These are phyloP conservation scores for Clarias laeviceps DNA, from an alignment of 2,797 vertebrate species.

Conservation along the genomic window DNA sequence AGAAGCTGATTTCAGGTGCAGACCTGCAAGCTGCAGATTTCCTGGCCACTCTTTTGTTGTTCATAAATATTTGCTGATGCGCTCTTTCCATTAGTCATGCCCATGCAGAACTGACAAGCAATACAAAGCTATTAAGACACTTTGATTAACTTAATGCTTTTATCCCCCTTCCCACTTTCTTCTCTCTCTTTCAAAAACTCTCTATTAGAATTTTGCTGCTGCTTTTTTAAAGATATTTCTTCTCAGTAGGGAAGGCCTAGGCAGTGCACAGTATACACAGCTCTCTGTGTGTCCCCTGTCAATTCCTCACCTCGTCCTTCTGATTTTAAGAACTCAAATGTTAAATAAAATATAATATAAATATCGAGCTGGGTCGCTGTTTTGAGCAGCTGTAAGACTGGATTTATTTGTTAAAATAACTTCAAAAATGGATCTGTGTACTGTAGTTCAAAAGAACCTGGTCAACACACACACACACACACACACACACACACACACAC, in stretches of 20 bases:
- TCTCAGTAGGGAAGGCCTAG: slow-evolving; percentile 1
- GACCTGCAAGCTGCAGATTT: background rate
- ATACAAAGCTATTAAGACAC: background rate
- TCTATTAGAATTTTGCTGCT: slow-evolving; percentile 1
- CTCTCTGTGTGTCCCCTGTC: background rate
- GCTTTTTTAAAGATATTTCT: background rate
- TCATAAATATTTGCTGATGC: slow-evolving; percentile 13
- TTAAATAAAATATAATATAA: background rate
- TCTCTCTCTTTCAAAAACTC: background rate
- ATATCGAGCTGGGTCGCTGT: slow-evolving; percentile 15
- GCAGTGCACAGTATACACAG: slow-evolving; percentile 13
- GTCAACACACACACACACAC: background rate
- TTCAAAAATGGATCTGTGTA: slow-evolving; percentile 2
- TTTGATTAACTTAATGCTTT: slow-evolving; percentile 14
- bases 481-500: background rate
- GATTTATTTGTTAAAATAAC: slow-evolving; percentile 22
- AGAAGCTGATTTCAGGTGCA: background rate
- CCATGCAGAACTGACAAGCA: slow-evolving; percentile 7
- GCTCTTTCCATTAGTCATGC: slow-evolving; percentile 17
- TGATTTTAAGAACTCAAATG: slow-evolving; percentile 34
- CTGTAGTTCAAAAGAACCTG: slow-evolving; percentile 8
- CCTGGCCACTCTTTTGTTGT: background rate
- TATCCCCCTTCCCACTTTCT: slow-evolving; percentile 2
- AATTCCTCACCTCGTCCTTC: background rate
- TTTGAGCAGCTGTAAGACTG: slow-evolving; percentile 6